Percentiles rank a stretch among this genome's conserved stretches.
Evolutionary conservation across 2,113 vertebrate species (phyloP).

Genomic region (Ivindomyrus marchei): DNA sequence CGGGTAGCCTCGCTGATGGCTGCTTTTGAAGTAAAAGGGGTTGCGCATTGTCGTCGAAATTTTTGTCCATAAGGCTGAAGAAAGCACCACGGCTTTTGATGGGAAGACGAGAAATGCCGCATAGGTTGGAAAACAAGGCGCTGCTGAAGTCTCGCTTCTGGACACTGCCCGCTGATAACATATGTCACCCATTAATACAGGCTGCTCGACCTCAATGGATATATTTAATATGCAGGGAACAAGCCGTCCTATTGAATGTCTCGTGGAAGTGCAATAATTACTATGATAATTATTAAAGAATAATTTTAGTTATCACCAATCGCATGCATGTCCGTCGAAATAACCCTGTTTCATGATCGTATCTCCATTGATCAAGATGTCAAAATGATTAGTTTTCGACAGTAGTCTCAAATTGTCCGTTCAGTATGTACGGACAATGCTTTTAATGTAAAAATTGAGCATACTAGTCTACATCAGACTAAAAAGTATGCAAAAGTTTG

Average conservation of each 20-base stretch:
- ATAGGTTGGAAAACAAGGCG: conserved; percentile 65
- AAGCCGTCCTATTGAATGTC: conserved; percentile 6
- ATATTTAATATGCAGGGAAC: conserved; percentile 16
- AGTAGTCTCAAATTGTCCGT: not conserved
- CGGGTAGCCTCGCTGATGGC: conserved; percentile 70
- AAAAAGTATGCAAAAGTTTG: not conserved
- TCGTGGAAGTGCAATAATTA: conserved; percentile 14
- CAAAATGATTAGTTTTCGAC: not conserved
- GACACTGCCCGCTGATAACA: conserved; percentile 68
- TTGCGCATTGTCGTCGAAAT: conserved; percentile 70
- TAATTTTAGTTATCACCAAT: not conserved
- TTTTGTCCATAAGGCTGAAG: conserved; percentile 76
- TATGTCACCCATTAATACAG: conserved; percentile 68
- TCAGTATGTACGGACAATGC: not conserved
- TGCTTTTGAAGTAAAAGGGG: conserved; percentile 81
- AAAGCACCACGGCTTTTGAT: conserved; percentile 74
- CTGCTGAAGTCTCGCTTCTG: conserved; percentile 48
- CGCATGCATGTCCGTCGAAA: not conserved
- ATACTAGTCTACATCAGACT: not conserved
- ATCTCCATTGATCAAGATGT: conserved; percentile 4
- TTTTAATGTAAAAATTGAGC: not conserved
- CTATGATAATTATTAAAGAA: conserved; percentile 10
- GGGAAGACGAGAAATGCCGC: conserved; percentile 70
- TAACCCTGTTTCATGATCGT: not conserved
- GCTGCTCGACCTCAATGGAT: conserved; percentile 34